These are phyloP conservation scores for Salvator merianae DNA, from an alignment of 2,113 vertebrate species.

Conservation along the genomic window DNA sequence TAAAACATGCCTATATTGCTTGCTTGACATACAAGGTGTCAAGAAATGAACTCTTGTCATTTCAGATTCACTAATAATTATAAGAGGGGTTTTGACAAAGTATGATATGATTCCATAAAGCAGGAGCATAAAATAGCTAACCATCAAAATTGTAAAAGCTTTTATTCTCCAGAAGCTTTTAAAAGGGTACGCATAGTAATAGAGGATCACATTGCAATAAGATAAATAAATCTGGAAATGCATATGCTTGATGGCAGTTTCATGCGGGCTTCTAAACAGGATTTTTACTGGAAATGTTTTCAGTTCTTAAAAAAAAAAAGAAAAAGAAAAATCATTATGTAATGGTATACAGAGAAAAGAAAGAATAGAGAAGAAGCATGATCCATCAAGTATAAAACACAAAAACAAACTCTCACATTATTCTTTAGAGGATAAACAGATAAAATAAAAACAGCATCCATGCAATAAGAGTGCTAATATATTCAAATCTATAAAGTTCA, in stretches of 20 bases:
- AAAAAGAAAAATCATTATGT: slow-evolving; percentile 44
- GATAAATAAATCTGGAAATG: slow-evolving; percentile 67
- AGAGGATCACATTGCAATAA: slow-evolving; percentile 68
- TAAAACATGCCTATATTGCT: slow-evolving; percentile 59
- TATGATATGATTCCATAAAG: slow-evolving; percentile 63
- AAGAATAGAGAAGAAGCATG: slow-evolving; percentile 53
- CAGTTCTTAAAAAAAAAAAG: slow-evolving; percentile 53
- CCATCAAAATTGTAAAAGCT: slow-evolving; percentile 64
- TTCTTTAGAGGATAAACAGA: slow-evolving; percentile 47
- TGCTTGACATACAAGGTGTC: slow-evolving; percentile 55
- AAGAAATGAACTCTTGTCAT: slow-evolving; percentile 58
- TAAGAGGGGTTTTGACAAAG: slow-evolving; percentile 58
- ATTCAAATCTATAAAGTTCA: slow-evolving; percentile 32
- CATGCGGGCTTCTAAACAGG: slow-evolving; percentile 66
- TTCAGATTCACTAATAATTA: slow-evolving; percentile 73
- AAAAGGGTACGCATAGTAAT: slow-evolving; percentile 64
- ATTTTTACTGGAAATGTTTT: slow-evolving; percentile 70
- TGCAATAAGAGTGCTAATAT: slow-evolving; percentile 45
- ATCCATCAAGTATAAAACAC: slow-evolving; percentile 53
- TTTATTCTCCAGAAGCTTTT: slow-evolving; percentile 64
- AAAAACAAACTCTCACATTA: slow-evolving; percentile 28
- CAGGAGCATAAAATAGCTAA: slow-evolving; percentile 60
- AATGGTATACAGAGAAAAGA: slow-evolving; percentile 30
- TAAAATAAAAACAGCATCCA: slow-evolving; percentile 19
- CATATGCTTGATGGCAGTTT: slow-evolving; percentile 67